Evolutionary conservation across 2,888 invertebrate genomes (phyloP).

Genomic region (Drosophila affinis): DNA sequence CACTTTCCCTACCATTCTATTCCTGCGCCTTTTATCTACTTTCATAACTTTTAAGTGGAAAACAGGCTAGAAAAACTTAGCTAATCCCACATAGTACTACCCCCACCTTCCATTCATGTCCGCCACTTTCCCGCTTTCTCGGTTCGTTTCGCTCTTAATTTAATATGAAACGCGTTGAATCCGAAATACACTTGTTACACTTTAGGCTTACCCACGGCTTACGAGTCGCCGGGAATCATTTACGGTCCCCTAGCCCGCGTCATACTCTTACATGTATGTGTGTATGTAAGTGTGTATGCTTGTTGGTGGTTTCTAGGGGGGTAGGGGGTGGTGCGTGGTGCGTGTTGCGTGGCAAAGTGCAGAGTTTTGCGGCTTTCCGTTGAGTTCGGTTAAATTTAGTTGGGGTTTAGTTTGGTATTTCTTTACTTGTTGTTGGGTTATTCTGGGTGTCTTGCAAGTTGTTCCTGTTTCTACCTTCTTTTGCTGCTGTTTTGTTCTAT

Average conservation of each 20-base stretch:
- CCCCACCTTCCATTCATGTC: neutral
- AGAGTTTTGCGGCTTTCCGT: conserved; percentile 27
- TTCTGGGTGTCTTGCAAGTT: conserved; percentile 15
- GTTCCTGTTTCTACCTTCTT: conserved; percentile 1
- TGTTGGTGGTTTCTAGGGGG: conserved; percentile 8
- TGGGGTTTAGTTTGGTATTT: conserved; percentile 40
- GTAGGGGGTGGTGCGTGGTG: neutral
- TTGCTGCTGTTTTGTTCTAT: conserved; percentile 20
- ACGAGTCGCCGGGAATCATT: conserved; percentile 21
- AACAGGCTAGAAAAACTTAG: neutral
- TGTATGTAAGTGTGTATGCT: conserved; percentile 9
- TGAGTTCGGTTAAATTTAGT: conserved; percentile 25
- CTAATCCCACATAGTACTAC: neutral
- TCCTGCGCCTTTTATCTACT: neutral
- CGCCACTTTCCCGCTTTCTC: conserved; percentile 3
- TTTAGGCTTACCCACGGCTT: conserved; percentile 29
- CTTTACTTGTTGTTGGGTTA: conserved; percentile 21
- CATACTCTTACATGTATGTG: conserved; percentile 1
- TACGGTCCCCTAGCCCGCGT: conserved; percentile 21
- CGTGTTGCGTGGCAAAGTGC: conserved; percentile 12
- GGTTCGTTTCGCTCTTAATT: conserved; percentile 19
- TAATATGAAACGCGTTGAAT: conserved; percentile 24
- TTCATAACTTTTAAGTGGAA: neutral
- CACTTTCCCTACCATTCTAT: neutral
- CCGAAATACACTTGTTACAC: conserved; percentile 39